Base-by-base conservation (phyloP, 2,888 invertebrate species). In the Pachymerium ferrugineum region DNA sequence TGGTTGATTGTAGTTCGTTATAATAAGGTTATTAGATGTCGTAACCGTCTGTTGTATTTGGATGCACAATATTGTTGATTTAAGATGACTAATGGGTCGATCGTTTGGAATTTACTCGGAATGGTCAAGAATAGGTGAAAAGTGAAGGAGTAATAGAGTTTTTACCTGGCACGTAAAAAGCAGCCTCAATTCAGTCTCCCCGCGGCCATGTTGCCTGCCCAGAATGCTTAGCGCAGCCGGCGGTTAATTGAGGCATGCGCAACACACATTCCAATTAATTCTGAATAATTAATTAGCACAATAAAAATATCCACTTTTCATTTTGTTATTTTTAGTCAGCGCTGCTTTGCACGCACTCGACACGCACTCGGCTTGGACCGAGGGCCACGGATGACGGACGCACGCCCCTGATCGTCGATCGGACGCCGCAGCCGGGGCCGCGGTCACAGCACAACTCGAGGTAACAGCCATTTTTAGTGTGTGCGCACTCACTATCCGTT, bases 281-380 rank as follows among this genome's bases (percentile, higher is more conserved):
- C 70, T 75, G 75, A 75, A 75, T 75, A 75, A 75, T 75, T 75
- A 75, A 75, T 75, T 75, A 75, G 74, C 74, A 62, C 75, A 73
- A 73, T 67, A 73, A 73, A 73, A 73, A 73, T 73, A 73, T 67
- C 73, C 62, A 62, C 73, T 67, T 73, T 73, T 68, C 31, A 68
- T 70, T 47, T 68, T 31, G 22, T 71, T 38, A 35, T 71, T 38
- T 38, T 35, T 71, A 35, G 35, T 38, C 25, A 71, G 71, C 28
- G 33, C 33, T 71, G 71, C 38, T 35, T 71, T 38, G 71, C 31
- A 71, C 28, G 28, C 35, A 35, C 35, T 71, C 33, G 28, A 38
- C 71, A 28, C 71, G 71, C 71, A 33, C 28, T 38, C 69, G 69
- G 69, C 54, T 54, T 25, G 54, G 54, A 54, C 54, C 54, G 25